Evolutionary conservation across 2,113 vertebrate genomes (phyloP).

Genomic region (Colius striatus): DNA sequence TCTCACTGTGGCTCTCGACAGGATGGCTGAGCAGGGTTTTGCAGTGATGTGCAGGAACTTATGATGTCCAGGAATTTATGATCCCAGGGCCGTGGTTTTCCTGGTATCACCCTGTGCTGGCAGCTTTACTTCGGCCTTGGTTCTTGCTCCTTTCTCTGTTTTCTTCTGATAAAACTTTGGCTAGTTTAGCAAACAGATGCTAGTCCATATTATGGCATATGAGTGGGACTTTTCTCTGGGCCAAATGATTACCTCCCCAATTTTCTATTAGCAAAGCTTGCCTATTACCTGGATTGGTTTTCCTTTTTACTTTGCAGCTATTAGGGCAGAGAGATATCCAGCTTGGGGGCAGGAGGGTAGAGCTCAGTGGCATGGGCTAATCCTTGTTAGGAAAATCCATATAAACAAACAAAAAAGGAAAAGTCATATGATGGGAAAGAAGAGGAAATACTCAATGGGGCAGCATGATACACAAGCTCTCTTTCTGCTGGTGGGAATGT

Average conservation of each 20-base stretch:
- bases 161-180: not conserved
- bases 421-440: not conserved
- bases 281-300: slow-evolving; percentile 69
- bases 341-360: slow-evolving; percentile 31
- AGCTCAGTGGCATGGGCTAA: not conserved
- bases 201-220: slow-evolving; percentile 44
- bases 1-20: not conserved
- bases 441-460: not conserved
- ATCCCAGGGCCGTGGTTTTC: not conserved
- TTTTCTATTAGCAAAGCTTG: slow-evolving; percentile 74
- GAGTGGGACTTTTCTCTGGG: slow-evolving; percentile 56
- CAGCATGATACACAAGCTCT: not conserved
- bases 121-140: not conserved
- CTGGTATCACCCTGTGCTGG: not conserved
- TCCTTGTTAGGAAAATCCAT: slow-evolving; percentile 14
- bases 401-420: slow-evolving; percentile 4
- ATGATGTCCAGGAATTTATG: not conserved
- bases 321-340: slow-evolving; percentile 64
- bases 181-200: slow-evolving; percentile 75
- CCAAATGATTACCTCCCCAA: slow-evolving; percentile 62
- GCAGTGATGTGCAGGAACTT: not conserved
- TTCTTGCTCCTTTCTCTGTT: not conserved
- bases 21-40: not conserved
- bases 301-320: slow-evolving; percentile 72
- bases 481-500: slow-evolving; percentile 10